Base-by-base conservation (phyloP, 2,113 vertebrate genomes). In the Muscicapa adusta region DNA sequence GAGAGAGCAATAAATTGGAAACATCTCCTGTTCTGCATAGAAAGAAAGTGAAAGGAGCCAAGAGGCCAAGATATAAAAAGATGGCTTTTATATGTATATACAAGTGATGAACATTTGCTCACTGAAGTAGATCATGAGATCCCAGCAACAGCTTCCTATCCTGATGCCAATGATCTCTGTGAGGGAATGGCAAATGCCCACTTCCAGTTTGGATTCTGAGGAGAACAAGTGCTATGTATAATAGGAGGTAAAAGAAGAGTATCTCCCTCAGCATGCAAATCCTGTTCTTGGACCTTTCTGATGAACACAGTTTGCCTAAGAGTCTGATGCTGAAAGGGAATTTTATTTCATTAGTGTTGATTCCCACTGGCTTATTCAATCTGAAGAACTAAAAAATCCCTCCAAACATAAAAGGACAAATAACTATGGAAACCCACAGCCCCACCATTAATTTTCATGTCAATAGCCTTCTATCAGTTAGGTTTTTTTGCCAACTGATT, bases 1-100 rank as follows among this genome's bases (percentile, higher is more conserved):
- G 54, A 84, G 51, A 68, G 65, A 68, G 36, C 11, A 31, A 83
- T 74, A 62, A 66, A 83, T 58, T 63, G 70, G 88, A 84, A 93
- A 70, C n/a, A 28, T 80, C 33, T 93, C 84, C 53, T 1, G 2
- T 68, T 91, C 42, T 92, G 86, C 94, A 94, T 61, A 92, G 91
- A 93, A 96, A 67, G 51, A 89, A 91, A 87, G 76, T 40, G 48
- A 86, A 81, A 81, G 57, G 58, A 91, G n/a, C 25, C 31, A 82
- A 82, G 78, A 93, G 71, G 86, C 14, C 47, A 62, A 81, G 62
- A 61, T 73, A 75, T 14, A 94, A 75, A 86, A 89, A 72, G 57
- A 88, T 82, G 87, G 87, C 85, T 94, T 95, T 94, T 89, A 17
- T 34, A 75, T 23, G n/a, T 54, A 50, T 60, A 28, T 31, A 54